A percentile compares a stretch with the other conserved stretches of the same genome.
Evolutionary conservation across 2,113 vertebrate genomes (phyloP).

Genomic region (Struthidea cinerea): DNA sequence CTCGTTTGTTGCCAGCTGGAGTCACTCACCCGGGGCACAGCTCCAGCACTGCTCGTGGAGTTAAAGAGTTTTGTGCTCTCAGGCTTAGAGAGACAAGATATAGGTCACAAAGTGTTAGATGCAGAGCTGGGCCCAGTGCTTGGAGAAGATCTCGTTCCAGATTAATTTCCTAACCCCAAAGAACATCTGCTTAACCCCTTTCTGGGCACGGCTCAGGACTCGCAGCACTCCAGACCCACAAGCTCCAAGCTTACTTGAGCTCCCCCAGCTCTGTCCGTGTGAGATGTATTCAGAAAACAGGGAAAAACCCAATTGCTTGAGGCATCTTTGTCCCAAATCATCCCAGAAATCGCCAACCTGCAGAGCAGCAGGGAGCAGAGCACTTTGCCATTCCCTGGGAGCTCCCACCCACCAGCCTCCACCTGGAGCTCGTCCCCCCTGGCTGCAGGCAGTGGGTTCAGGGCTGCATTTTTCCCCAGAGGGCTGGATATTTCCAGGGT

Average conservation of each 20-base stretch:
- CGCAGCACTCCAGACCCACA: not conserved
- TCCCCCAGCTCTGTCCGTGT: accelerated
- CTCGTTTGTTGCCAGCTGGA: not conserved
- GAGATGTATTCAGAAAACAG: accelerated
- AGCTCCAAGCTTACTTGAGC: not conserved
- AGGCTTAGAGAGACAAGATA: not conserved
- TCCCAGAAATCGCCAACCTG: not conserved
- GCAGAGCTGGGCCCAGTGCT: not conserved
- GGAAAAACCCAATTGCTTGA: not conserved
- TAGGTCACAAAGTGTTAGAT: not conserved
- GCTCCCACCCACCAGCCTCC: not conserved
- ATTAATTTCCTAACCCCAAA: not conserved
- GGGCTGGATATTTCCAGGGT: slow-evolving; percentile 43
- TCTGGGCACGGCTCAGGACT: not conserved
- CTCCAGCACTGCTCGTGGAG: not conserved
- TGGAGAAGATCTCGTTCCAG: not conserved
- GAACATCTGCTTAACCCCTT: not conserved
- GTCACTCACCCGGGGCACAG: not conserved
- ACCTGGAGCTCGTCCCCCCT: not conserved
- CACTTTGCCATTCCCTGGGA: not conserved
- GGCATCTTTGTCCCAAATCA: not conserved
- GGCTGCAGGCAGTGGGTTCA: not conserved
- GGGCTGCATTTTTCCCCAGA: not conserved
- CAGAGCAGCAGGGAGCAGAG: not conserved
- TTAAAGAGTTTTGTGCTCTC: not conserved